Conservation (phyloP, 2,113 vertebrate genomes). For the Burhinus oedicnemus region DNA sequence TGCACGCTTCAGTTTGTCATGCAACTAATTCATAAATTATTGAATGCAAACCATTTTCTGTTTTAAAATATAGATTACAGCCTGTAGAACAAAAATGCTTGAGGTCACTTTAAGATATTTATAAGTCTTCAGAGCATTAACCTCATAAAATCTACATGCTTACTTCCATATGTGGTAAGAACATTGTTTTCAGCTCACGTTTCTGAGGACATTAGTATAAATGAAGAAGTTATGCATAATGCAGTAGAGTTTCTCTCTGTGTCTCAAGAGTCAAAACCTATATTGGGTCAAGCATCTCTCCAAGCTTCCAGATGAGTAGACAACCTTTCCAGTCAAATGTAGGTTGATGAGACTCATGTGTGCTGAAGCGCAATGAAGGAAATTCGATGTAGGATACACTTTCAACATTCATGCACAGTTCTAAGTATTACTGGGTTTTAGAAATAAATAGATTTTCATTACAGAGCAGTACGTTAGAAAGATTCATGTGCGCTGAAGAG, state of each 20-base stretch:
- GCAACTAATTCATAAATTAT: slow-evolving; percentile 60
- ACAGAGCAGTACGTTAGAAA: not conserved
- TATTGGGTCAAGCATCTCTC: slow-evolving; percentile 6
- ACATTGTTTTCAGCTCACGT: slow-evolving; percentile 13
- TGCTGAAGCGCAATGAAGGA: not conserved
- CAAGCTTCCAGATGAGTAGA: slow-evolving; percentile 34
- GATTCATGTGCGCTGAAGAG: not conserved
- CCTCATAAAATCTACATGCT: slow-evolving; percentile 23
- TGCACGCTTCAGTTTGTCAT: slow-evolving; percentile 43
- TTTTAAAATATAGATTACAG: slow-evolving; percentile 58
- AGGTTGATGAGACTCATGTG: slow-evolving; percentile 11
- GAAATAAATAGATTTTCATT: not conserved
- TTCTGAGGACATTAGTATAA: slow-evolving; percentile 35
- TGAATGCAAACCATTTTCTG: slow-evolving; percentile 31
- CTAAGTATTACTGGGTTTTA: not conserved
- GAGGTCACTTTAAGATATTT: slow-evolving; percentile 17
- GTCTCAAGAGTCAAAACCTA: slow-evolving; percentile 28
- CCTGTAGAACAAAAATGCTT: slow-evolving; percentile 51
- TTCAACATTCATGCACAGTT: not conserved
- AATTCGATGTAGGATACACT: not conserved
- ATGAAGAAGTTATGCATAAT: slow-evolving; percentile 47
- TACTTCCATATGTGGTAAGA: slow-evolving; percentile 8
- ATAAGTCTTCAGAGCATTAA: slow-evolving; percentile 35
- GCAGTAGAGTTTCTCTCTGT: not conserved
- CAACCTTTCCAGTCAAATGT: slow-evolving; percentile 3